phyloP scores from a whole-genome alignment of 2,888 invertebrate genomes.

The Temnothorax unifasciatus region DNA sequence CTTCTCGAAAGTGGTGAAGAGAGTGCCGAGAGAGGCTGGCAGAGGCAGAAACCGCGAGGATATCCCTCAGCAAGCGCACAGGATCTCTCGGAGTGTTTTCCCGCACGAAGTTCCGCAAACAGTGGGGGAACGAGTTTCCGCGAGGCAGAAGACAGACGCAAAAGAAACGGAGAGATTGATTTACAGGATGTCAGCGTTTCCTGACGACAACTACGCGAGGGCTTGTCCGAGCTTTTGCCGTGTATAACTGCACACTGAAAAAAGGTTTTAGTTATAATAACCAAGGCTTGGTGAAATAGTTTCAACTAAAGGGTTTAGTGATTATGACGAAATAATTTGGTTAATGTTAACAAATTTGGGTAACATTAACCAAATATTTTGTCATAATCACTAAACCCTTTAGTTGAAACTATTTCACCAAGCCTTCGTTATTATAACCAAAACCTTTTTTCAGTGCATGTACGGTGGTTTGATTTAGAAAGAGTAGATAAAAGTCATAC shows the following conservation, averaged over 20 bases:
- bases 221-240: not conserved
- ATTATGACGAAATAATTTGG: too few species aligned
- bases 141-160: conserved; percentile 52
- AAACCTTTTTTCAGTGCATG: not conserved
- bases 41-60: not conserved
- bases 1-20: conserved; percentile 66
- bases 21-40: conserved; percentile 8
- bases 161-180: conserved; percentile 76
- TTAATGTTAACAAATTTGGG: too few species aligned
- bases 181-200: conserved; percentile 72
- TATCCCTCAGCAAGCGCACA: conserved; percentile 60
- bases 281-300: too few species aligned
- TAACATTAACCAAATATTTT: too few species aligned
- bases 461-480: not conserved
- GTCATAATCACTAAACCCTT: too few species aligned
- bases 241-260: too few species aligned
- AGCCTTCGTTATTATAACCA: too few species aligned
- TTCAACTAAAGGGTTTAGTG: too few species aligned
- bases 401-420: too few species aligned
- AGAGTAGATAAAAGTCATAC: too few species aligned
- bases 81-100: conserved; percentile 58
- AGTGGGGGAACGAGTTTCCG: conserved; percentile 58
- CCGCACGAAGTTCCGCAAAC: conserved; percentile 65
- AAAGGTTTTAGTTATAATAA: too few species aligned
- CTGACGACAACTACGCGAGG: conserved; percentile 61